Percentiles rank a stretch among this genome's conserved stretches.
phyloP scores from a whole-genome alignment of 2,797 vertebrate genomes.

The Aphelocoma californica region DNA sequence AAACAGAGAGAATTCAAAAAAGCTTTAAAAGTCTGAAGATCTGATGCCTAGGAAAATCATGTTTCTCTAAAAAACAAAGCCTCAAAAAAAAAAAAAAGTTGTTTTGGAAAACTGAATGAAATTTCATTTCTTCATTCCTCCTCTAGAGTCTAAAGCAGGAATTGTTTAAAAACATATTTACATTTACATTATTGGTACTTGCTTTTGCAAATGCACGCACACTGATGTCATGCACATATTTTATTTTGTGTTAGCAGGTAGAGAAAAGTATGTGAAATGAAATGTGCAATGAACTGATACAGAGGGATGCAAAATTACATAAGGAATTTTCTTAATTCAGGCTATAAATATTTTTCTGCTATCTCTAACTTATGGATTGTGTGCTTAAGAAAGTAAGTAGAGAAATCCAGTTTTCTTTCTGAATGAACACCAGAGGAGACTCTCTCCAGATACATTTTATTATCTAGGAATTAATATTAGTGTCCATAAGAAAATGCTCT shows the following conservation, averaged over 20 bases:
- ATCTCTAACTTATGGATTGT: slow-evolving; percentile 12
- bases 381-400: slow-evolving; percentile 1
- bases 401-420: background rate
- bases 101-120: background rate
- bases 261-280: slow-evolving; percentile 26
- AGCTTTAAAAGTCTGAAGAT: background rate
- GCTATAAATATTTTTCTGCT: slow-evolving; percentile 61
- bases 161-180: background rate
- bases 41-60: background rate
- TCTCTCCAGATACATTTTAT: background rate
- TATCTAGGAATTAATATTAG: background rate
- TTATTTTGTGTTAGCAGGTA: slow-evolving; percentile 52
- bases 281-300: slow-evolving; percentile 15
- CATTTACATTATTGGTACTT: background rate
- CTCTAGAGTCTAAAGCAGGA: background rate
- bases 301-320: slow-evolving; percentile 59
- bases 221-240: slow-evolving; percentile 52
- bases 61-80: background rate
- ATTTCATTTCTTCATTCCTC: background rate
- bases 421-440: background rate
- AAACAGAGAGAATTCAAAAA: background rate
- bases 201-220: slow-evolving; percentile 48
- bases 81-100: background rate
- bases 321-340: slow-evolving; percentile 51
- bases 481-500: background rate